Conservation (phyloP, 2,888 invertebrate species). For the Dendrolimus pini region DNA sequence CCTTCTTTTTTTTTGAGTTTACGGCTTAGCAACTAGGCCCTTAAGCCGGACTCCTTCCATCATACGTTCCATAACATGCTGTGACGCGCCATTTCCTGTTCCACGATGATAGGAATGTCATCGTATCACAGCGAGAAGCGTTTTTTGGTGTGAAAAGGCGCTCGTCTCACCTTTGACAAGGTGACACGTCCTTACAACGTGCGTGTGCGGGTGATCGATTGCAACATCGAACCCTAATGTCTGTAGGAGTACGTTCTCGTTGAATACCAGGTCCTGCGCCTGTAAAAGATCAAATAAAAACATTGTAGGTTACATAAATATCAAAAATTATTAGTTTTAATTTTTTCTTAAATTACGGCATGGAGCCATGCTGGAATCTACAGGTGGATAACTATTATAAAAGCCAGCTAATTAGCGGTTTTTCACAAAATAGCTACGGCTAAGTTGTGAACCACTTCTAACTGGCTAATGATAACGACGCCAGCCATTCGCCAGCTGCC, state of each 20-base stretch:
- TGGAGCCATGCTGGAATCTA: neutral
- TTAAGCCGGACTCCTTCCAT: no score
- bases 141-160: conserved; percentile 20
- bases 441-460: no score
- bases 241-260: conserved; percentile 97
- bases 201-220: conserved; percentile 98
- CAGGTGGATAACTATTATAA: no score
- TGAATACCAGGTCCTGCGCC: conserved; percentile 95
- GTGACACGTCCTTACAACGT: conserved; percentile 97
- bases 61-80: neutral
- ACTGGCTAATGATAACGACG: no score
- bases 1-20: no score
- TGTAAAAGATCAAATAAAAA: conserved; percentile 48
- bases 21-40: no score
- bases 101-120: neutral
- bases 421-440: no score
- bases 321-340: neutral
- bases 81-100: neutral
- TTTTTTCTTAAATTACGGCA: neutral
- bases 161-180: conserved; percentile 90
- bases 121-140: conserved; percentile 10
- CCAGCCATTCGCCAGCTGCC: no score
- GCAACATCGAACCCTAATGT: conserved; percentile 98
- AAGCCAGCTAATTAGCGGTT: no score
- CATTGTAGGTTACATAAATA: neutral